Evolutionary conservation across 2,113 vertebrate genomes (phyloP).

Genomic region (Tragelaphus strepsiceros): DNA sequence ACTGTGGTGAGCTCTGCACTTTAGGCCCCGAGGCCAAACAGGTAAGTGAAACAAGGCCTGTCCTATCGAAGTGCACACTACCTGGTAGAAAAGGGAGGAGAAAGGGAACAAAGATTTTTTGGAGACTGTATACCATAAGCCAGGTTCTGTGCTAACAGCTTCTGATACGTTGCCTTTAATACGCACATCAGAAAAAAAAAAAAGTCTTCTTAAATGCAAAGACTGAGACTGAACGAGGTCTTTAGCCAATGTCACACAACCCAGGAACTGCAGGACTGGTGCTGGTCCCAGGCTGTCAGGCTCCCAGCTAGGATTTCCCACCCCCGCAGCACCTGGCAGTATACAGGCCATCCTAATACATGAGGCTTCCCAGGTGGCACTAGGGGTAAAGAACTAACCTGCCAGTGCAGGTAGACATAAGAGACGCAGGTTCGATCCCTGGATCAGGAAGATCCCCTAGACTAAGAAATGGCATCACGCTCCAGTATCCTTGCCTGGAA

Average conservation of each 20-base stretch:
- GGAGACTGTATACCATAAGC: not conserved
- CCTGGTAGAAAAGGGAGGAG: not conserved
- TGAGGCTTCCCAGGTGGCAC: not conserved
- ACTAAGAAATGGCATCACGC: not conserved
- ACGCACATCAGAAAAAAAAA: no score
- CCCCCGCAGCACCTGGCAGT: not conserved
- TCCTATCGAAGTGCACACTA: not conserved
- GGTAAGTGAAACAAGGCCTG: not conserved
- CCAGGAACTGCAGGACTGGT: not conserved
- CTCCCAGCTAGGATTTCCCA: not conserved
- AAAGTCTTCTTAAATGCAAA: not conserved
- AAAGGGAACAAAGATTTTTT: not conserved
- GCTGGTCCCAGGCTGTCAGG: not conserved
- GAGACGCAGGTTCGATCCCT: not conserved
- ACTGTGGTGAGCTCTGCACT: not conserved
- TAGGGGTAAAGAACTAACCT: not conserved
- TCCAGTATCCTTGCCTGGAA: not conserved
- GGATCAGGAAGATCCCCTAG: not conserved
- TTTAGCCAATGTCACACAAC: not conserved
- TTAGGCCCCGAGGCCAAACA: accelerated
- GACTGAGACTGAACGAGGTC: not conserved
- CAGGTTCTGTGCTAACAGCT: not conserved
- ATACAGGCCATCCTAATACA: not conserved
- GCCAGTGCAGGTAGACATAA: not conserved
- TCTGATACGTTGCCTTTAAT: not conserved